Conservation (phyloP, 2,113 vertebrate species). For the Odontesthes bonariensis region DNA sequence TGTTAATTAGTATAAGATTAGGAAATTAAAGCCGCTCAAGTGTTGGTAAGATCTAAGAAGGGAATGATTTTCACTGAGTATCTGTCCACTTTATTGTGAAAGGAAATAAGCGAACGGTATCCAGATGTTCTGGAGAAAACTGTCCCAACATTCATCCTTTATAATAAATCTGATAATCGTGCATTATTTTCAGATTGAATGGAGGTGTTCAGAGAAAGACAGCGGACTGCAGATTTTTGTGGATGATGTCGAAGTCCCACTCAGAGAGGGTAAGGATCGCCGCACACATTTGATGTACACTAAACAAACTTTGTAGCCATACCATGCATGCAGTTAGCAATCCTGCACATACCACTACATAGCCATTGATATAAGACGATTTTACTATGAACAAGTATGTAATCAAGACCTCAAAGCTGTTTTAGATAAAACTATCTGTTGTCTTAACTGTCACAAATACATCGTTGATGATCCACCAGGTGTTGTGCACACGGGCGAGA, state of each 20-base stretch:
- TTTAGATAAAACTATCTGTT: background rate
- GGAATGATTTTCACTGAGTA: background rate
- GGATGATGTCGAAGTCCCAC: constrained; percentile 74
- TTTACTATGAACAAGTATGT: too few species aligned
- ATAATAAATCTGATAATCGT: background rate
- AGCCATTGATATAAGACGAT: too few species aligned
- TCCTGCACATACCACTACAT: background rate
- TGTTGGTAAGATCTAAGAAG: background rate
- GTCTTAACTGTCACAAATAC: background rate
- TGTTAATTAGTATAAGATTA: background rate
- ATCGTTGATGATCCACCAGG: constrained; percentile 64
- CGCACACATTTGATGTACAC: background rate
- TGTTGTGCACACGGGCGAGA: constrained; percentile 58
- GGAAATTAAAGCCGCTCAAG: background rate
- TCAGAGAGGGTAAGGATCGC: constrained; percentile 73
- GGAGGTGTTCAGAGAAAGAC: constrained; percentile 70
- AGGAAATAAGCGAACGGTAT: background rate
- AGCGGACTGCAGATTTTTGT: constrained; percentile 79
- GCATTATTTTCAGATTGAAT: constrained; percentile 80
- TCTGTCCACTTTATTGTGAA: background rate
- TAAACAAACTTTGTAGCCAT: background rate
- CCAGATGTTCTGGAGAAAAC: background rate
- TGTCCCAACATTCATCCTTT: too few species aligned
- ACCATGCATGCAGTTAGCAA: background rate
- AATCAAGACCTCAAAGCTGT: background rate